Conservation (phyloP, 2,888 invertebrate species). For the Dasypogon diadema region DNA sequence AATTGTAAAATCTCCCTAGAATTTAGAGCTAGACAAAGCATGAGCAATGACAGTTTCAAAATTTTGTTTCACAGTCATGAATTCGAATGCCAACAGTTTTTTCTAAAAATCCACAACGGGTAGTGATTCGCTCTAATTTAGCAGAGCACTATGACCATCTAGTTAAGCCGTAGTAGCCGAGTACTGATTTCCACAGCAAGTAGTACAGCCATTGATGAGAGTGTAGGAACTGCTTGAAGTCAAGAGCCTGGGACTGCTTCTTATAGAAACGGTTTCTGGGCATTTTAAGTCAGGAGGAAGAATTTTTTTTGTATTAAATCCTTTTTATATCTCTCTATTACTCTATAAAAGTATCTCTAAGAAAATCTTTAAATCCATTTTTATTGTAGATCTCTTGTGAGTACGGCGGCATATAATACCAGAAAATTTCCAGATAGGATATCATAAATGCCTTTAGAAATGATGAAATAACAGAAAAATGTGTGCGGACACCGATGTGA, state of each 20-base stretch:
- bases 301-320: constrained; percentile 46
- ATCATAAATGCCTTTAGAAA: neutral
- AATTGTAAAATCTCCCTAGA: constrained; percentile 22
- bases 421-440: neutral
- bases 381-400: constrained; percentile 38
- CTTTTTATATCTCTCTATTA: constrained; percentile 31
- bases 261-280: constrained; percentile 26
- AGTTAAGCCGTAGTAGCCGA: neutral
- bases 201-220: constrained; percentile 7
- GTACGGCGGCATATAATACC: constrained; percentile 25
- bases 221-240: constrained; percentile 44
- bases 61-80: neutral
- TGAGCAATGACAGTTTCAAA: too few relatives aligned
- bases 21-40: neutral
- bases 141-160: constrained; percentile 5
- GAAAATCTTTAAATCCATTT: constrained; percentile 24
- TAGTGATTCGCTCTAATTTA: constrained; percentile 20
- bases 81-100: neutral
- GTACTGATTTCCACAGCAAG: neutral
- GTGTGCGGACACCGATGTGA: neutral
- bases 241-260: neutral
- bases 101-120: neutral
- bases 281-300: constrained; percentile 16
- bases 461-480: constrained; percentile 17
- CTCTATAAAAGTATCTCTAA: constrained; percentile 7